Percentiles rank a stretch among this genome's conserved stretches.
These are phyloP conservation scores for Dryocosmus kuriphilus DNA, from an alignment of 2,888 invertebrate genomes.

Conservation along the genomic window DNA sequence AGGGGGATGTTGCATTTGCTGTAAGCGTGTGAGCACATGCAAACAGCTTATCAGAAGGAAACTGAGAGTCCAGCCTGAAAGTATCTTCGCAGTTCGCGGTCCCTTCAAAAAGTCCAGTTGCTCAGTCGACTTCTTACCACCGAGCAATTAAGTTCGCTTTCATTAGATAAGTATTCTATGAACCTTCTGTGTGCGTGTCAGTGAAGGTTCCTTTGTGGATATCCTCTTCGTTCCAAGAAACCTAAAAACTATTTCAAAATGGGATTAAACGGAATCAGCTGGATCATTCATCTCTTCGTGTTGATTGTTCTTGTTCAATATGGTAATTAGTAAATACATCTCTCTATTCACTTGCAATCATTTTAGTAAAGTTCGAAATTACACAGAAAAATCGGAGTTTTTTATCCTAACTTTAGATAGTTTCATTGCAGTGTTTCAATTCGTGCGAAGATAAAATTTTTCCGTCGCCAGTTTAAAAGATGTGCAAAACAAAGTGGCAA, in stretches of 20 bases:
- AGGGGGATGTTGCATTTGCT: conserved; percentile 47
- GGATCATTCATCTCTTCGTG: conserved; percentile 43
- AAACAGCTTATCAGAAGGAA: conserved; percentile 51
- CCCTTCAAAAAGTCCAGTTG: conserved; percentile 14
- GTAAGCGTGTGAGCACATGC: conserved; percentile 40
- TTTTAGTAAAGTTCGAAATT: too few relatives aligned
- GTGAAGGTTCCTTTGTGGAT: conserved; percentile 35
- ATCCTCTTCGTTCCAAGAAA: not conserved
- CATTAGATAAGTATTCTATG: not conserved
- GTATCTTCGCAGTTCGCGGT: conserved; percentile 46
- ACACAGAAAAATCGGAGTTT: too few relatives aligned
- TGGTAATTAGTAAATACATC: conserved; percentile 47
- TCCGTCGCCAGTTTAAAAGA: too few relatives aligned
- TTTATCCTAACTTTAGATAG: too few relatives aligned
- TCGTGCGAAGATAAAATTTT: too few relatives aligned
- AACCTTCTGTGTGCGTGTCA: conserved; percentile 17
- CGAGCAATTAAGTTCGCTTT: conserved; percentile 14
- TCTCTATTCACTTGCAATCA: not conserved
- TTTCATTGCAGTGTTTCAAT: too few relatives aligned
- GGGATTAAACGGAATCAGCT: conserved; percentile 36
- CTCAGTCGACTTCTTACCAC: not conserved
- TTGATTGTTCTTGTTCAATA: conserved; percentile 46
- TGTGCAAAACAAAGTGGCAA: too few relatives aligned
- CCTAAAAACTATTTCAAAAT: conserved; percentile 8
- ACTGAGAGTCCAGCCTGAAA: conserved; percentile 45